Percentiles rank a stretch among this genome's conserved stretches.
These are phyloP conservation scores for Alviniconcha strummeri DNA, from an alignment of 2,888 invertebrate species.

Conservation along the genomic window DNA sequence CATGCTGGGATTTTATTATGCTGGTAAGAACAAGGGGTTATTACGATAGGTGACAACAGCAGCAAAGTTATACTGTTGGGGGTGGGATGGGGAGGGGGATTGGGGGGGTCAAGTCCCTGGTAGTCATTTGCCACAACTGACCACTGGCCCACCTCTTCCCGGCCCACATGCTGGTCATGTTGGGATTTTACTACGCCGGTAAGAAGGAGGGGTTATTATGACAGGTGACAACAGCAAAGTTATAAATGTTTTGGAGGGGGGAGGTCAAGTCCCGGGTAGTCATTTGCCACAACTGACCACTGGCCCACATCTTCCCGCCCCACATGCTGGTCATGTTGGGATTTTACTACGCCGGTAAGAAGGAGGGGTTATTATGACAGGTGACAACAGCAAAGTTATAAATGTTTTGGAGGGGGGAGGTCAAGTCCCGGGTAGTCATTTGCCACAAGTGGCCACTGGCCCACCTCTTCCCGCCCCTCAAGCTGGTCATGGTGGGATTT, in stretches of 20 bases:
- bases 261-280: constrained; percentile 8
- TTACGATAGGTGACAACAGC: background rate
- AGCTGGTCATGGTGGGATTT: constrained; percentile 23
- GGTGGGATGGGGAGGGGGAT: background rate
- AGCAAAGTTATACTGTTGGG: background rate
- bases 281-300: constrained; percentile 22
- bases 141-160: background rate
- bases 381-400: background rate
- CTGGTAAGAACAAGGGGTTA: constrained; percentile 14
- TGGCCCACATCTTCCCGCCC: constrained; percentile 5
- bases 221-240: background rate
- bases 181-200: constrained; percentile 37
- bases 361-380: background rate
- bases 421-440: constrained; percentile 16
- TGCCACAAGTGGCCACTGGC: constrained; percentile 14
- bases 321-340: constrained; percentile 5
- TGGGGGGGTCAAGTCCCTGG: constrained; percentile 8
- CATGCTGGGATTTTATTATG: constrained; percentile 31
- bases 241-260: background rate
- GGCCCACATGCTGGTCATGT: background rate
- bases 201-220: no score
- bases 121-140: constrained; percentile 21
- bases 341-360: constrained; percentile 35
- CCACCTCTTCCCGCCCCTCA: background rate
- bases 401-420: background rate